Conservation (phyloP, 1,140 invertebrate genomes). For the Leptinotarsa lineolata region DNA sequence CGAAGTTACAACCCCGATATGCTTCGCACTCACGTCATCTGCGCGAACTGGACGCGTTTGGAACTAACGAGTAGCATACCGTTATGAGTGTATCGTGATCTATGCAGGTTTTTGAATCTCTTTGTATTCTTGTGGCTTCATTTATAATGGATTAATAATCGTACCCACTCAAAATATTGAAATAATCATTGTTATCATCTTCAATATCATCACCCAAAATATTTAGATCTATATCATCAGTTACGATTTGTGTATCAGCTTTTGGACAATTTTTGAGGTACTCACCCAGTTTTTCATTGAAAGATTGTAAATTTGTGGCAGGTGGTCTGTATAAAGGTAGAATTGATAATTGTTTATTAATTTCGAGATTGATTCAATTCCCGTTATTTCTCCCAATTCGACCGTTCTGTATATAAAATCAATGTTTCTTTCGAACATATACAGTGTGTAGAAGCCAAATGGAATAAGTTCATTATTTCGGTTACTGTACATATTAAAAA, state of each 20-base stretch:
- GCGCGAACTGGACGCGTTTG: too few relatives aligned
- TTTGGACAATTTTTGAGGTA: slow-evolving; percentile 10
- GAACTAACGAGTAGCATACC: too few relatives aligned
- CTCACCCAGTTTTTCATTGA: neutral
- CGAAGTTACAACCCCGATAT: too few relatives aligned
- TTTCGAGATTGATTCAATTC: neutral
- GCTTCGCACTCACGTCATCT: too few relatives aligned
- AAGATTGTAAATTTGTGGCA: neutral
- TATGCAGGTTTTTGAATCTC: slow-evolving; percentile 6
- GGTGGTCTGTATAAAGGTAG: neutral
- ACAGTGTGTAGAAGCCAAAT: too few relatives aligned
- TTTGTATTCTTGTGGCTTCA: neutral
- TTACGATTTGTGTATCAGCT: too few relatives aligned
- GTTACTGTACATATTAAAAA: too few relatives aligned
- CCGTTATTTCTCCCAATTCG: slow-evolving; percentile 12
- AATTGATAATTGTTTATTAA: too few relatives aligned
- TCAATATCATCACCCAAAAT: slow-evolving; percentile 8
- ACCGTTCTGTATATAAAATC: neutral
- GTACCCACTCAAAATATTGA: slow-evolving; percentile 14
- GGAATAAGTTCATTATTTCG: too few relatives aligned
- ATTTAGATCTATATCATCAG: slow-evolving; percentile 12
- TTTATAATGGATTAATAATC: neutral
- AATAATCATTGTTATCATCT: neutral
- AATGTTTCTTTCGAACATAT: slow-evolving; percentile 18
- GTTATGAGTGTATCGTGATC: too few relatives aligned